These are phyloP conservation scores for Cabera pusaria DNA, from an alignment of 2,888 invertebrate genomes.

Conservation along the genomic window DNA sequence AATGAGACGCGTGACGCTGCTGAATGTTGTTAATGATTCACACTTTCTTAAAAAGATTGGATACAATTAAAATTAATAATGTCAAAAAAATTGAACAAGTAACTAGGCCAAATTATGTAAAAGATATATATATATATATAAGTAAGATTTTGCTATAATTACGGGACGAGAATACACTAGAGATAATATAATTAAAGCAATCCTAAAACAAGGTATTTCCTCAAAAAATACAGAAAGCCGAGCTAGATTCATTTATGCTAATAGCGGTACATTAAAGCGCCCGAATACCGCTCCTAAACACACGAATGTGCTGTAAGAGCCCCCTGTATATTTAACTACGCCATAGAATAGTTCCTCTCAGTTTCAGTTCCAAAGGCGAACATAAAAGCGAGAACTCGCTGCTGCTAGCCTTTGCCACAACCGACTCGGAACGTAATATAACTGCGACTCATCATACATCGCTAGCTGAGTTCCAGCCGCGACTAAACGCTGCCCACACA, in stretches of 20 bases:
- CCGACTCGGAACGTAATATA: slow-evolving; percentile 22
- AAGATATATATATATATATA: too few relatives aligned
- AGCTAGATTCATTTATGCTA: slow-evolving; percentile 9
- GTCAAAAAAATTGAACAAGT: too few relatives aligned
- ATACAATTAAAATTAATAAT: too few relatives aligned
- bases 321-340: slow-evolving; percentile 14
- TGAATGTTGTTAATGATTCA: too few relatives aligned
- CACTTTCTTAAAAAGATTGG: too few relatives aligned
- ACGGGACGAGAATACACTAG: too few relatives aligned
- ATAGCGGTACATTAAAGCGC: slow-evolving; percentile 9
- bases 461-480: slow-evolving; percentile 27
- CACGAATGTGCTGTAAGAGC: slow-evolving; percentile 8
- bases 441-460: slow-evolving; percentile 34
- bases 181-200: too few relatives aligned
- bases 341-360: slow-evolving; percentile 13
- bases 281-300: slow-evolving; percentile 8
- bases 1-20: too few relatives aligned
- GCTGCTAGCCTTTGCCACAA: slow-evolving; percentile 34
- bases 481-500: slow-evolving; percentile 9
- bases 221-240: slow-evolving; percentile 4
- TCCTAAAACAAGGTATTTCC: too few relatives aligned
- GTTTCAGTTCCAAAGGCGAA: slow-evolving; percentile 15
- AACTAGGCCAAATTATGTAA: too few relatives aligned
- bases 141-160: too few relatives aligned
- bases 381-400: slow-evolving; percentile 17